Conservation (phyloP, 2,888 invertebrate genomes). For the Odontocolon sp. region DNA sequence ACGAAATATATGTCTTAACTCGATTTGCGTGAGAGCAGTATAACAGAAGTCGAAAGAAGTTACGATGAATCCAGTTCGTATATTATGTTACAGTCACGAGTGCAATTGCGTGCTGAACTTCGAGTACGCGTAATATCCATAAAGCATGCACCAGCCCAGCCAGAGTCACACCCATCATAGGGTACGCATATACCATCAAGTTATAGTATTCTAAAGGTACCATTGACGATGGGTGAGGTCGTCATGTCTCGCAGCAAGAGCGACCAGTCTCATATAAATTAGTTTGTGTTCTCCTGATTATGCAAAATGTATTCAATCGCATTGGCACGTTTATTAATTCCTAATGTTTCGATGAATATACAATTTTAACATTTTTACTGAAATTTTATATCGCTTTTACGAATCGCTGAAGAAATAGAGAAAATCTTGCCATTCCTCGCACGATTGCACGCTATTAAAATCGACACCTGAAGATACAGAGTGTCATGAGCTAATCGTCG, state of each 20-base stretch:
- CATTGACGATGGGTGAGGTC: constrained; percentile 22
- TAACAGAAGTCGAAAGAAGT: background rate
- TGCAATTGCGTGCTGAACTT: constrained; percentile 15
- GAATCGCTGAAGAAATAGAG: constrained; percentile 14
- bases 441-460: constrained; percentile 64
- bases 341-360: background rate
- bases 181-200: constrained; percentile 35
- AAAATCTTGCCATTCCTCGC: constrained; percentile 56
- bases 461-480: constrained; percentile 66
- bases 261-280: constrained; percentile 15
- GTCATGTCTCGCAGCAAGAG: background rate
- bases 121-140: constrained; percentile 69
- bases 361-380: background rate
- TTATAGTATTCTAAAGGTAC: background rate
- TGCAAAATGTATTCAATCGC: background rate
- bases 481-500: constrained; percentile 68
- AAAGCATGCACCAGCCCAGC: constrained; percentile 70
- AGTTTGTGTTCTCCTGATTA: background rate
- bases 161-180: constrained; percentile 74
- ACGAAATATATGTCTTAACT: background rate
- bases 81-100: background rate
- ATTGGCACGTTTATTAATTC: background rate
- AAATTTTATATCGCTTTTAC: background rate
- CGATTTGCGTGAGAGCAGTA: background rate
- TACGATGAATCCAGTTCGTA: constrained; percentile 33